phyloP scores from a whole-genome alignment of 2,797 vertebrate species.

The Gambelia wislizenii region DNA sequence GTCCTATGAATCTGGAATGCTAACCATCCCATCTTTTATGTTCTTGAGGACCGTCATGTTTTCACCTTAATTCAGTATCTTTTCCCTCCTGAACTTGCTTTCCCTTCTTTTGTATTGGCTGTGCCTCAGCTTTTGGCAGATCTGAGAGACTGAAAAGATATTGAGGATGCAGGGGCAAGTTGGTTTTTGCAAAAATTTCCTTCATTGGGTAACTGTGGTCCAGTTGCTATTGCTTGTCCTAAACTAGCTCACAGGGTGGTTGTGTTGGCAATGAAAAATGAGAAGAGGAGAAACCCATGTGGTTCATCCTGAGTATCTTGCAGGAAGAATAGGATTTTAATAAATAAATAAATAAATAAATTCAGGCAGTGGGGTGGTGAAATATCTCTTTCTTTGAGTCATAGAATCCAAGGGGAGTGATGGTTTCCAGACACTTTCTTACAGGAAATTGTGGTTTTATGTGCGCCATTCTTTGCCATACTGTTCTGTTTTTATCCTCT shows the following conservation, averaged over 20 bases:
- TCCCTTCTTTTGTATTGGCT: no score
- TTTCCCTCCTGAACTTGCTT: not conserved
- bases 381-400: not conserved
- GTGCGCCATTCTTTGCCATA: rapidly evolving
- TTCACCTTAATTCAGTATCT: no score
- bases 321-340: not conserved
- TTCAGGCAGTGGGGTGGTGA: not conserved
- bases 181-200: not conserved
- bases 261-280: not conserved
- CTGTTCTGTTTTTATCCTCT: not conserved
- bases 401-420: no score
- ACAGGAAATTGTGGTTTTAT: no score
- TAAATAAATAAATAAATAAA: no score
- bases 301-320: not conserved
- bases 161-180: not conserved
- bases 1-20: not conserved
- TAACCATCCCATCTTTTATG: not conserved
- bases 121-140: not conserved
- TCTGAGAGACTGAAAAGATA: not conserved
- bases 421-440: not conserved
- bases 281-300: not conserved
- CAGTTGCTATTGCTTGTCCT: not conserved
- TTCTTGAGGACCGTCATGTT: not conserved
- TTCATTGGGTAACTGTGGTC: no score
- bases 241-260: not conserved